Evolutionary conservation across 1,140 invertebrate genomes (phyloP), one percentile per base, ranked within the genome.

Genomic region (Platorchestia sp.): DNA sequence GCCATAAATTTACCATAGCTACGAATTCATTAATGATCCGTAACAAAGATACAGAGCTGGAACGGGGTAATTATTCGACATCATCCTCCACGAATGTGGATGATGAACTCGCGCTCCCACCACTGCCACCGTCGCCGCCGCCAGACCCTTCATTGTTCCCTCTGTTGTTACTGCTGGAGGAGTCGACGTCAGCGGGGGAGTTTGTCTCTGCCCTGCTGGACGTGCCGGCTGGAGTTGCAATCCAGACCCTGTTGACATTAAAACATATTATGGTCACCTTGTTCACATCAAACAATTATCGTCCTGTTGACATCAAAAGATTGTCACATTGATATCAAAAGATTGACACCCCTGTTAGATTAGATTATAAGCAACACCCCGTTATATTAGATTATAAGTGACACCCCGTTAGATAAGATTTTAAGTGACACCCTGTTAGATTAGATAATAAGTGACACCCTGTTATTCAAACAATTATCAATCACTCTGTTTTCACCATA

Each of bases 51-150:
- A 75, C 36, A 75, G 59, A 75, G 59, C 59, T 75, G 59, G 36
- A 75, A 75, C 59, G 27, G 10, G 59, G 59, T 75, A 75, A 22
- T 90, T 90, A 90, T 16, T 90, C 87, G 10, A 90, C 41, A 27
- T 90, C 87, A 90, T 90, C 87, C 36, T 90, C 87, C 87, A 90
- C 42, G 41, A 90, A 90, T 42, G 41, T 43, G 59, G 59, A 75
- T 10, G 87, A 90, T 27, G 87, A 90, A 41, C 44, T 42, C 0
- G 19, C 44, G 44, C 3, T 90, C 3, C 19, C 36, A 90, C 41
- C 87, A 41, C 87, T 45, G 41, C 87, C 87, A 90, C 87, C 86
- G 36, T 87, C 86, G 36, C 86, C 86, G 36, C 86, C 86, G 41
- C 86, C 44, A 90, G 87, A 42, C 59, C 59, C 59, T 75, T 75